These are phyloP conservation scores for Ruditapes philippinarum DNA, from an alignment of 1,140 invertebrate genomes.

Conservation along the genomic window DNA sequence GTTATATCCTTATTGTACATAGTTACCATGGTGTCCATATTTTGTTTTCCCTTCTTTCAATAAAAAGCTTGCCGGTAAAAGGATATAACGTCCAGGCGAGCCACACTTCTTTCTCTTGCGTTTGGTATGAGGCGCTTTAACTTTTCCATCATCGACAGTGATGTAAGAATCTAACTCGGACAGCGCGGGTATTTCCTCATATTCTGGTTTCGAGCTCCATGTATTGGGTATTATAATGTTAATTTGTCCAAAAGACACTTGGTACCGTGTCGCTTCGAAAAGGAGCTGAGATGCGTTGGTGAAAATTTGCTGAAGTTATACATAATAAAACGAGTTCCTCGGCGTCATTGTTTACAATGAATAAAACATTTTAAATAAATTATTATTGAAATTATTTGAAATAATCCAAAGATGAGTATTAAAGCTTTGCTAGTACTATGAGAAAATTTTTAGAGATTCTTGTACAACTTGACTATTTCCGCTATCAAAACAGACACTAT, in stretches of 20 bases:
- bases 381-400: no score
- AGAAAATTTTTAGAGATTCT: no score
- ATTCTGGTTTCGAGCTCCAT: not conserved
- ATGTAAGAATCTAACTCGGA: not conserved
- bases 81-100: not conserved
- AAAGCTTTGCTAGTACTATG: no score
- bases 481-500: no score
- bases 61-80: not conserved
- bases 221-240: constrained; percentile 31
- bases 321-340: no score
- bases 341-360: no score
- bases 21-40: constrained; percentile 11
- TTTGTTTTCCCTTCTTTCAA: not conserved
- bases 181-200: not conserved
- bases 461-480: no score
- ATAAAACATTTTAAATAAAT: no score
- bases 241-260: constrained; percentile 21
- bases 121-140: constrained; percentile 1
- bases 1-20: no score
- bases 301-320: constrained; percentile 36
- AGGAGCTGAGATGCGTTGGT: constrained; percentile 10
- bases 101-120: constrained; percentile 9
- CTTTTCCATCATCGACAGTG: constrained; percentile 3
- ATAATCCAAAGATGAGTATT: no score
- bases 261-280: constrained; percentile 29